Evolutionary conservation across 2,888 invertebrate genomes (phyloP).

Genomic region (Cheilosia vulpina): DNA sequence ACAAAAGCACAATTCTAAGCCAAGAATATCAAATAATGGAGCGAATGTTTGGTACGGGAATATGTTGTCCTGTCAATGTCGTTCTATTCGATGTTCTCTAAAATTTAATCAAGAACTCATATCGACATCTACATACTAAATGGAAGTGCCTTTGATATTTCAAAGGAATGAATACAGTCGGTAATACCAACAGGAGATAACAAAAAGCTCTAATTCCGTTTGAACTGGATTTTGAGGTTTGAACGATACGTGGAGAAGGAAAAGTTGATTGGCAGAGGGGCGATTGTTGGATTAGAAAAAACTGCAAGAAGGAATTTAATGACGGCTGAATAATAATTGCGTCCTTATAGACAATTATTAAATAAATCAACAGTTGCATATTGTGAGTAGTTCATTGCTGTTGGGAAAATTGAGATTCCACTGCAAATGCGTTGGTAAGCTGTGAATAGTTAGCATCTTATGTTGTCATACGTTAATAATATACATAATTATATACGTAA

Average conservation of each 20-base stretch:
- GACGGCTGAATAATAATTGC: no score
- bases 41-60: no score
- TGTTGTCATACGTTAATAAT: no score
- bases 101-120: slow-evolving; percentile 66
- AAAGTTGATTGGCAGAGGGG: not conserved
- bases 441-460: no score
- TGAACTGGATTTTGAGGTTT: slow-evolving; percentile 3
- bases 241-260: not conserved
- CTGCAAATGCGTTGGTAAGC: no score
- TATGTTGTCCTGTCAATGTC: not conserved
- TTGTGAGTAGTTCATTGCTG: no score
- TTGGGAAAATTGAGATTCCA: no score
- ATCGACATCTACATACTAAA: slow-evolving; percentile 37
- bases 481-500: no score
- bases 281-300: not conserved
- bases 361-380: no score
- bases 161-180: slow-evolving; percentile 8
- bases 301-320: no score
- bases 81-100: slow-evolving; percentile 42
- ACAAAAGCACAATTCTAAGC: not conserved
- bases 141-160: slow-evolving; percentile 33
- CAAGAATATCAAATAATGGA: not conserved
- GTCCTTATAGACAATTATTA: no score
- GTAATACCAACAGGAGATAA: slow-evolving; percentile 1
- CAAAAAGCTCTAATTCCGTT: not conserved